phyloP scores from a whole-genome alignment of 2,888 invertebrate species.

The Rhimphoctona megacephalus region DNA sequence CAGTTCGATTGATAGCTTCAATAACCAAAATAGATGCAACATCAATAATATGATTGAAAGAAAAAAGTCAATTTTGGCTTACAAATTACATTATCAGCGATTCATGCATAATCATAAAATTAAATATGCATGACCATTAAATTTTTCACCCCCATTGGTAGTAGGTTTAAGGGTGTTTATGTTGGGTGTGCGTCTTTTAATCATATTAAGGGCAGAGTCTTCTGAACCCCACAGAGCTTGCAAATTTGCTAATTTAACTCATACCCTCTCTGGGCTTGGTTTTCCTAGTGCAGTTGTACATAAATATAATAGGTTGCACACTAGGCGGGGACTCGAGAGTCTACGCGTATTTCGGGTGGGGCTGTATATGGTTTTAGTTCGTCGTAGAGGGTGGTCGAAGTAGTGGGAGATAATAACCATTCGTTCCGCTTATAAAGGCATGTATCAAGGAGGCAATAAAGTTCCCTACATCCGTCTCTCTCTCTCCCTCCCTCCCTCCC shows the following conservation, averaged over 20 bases:
- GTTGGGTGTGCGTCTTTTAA: background rate
- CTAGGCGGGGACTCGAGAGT: background rate
- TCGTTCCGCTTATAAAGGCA: slow-evolving; percentile 82
- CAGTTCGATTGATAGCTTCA: background rate
- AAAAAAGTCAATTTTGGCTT: background rate
- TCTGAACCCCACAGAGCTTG: slow-evolving; percentile 3
- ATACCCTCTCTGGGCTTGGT: background rate
- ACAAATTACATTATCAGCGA: background rate
- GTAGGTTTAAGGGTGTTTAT: background rate
- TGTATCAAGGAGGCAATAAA: slow-evolving; percentile 82
- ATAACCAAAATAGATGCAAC: background rate
- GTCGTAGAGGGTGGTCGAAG: slow-evolving; percentile 22
- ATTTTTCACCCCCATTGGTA: background rate
- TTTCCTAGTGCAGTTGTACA: slow-evolving; percentile 13
- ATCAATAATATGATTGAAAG: background rate
- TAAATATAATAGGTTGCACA: slow-evolving; percentile 23
- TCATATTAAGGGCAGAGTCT: slow-evolving; percentile 2
- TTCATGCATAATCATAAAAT: background rate
- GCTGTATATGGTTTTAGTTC: slow-evolving; percentile 1
- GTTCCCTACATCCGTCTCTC: slow-evolving; percentile 38
- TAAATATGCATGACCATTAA: background rate
- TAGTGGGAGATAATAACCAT: slow-evolving; percentile 79
- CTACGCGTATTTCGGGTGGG: slow-evolving; percentile 17
- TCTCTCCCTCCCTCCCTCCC: slow-evolving; percentile 11
- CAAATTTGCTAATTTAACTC: slow-evolving; percentile 40